These are phyloP conservation scores for Molanna angustata DNA, from an alignment of 2,888 invertebrate genomes.

Conservation along the genomic window DNA sequence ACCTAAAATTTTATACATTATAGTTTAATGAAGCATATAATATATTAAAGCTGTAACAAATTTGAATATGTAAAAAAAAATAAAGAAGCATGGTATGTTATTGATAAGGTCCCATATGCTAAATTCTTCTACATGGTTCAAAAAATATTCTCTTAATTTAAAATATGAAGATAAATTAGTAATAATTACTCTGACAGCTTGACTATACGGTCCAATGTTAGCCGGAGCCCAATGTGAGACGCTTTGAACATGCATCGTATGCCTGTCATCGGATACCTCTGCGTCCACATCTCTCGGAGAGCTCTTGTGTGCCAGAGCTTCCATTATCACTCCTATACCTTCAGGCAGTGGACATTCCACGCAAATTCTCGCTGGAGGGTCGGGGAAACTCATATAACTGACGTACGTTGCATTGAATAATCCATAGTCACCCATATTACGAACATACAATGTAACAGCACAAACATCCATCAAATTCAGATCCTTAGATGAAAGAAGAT, in stretches of 20 bases:
- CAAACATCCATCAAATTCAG: slow-evolving; percentile 66
- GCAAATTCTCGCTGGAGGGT: slow-evolving; percentile 85
- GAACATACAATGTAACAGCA: slow-evolving; percentile 80
- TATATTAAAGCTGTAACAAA: too few relatives aligned
- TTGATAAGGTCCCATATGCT: background rate
- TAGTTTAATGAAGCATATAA: background rate
- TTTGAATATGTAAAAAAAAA: too few relatives aligned
- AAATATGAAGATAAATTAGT: too few relatives aligned
- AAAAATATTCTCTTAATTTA: too few relatives aligned
- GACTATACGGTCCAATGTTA: slow-evolving; percentile 95
- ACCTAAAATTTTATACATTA: slow-evolving; percentile 51
- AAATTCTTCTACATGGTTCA: too few relatives aligned
- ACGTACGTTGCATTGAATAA: slow-evolving; percentile 76
- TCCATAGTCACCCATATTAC: slow-evolving; percentile 77
- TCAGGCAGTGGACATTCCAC: slow-evolving; percentile 74
- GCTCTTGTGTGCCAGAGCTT: slow-evolving; percentile 58
- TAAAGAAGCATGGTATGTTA: too few relatives aligned
- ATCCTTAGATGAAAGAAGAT: slow-evolving; percentile 48
- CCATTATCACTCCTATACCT: slow-evolving; percentile 71
- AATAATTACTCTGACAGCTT: slow-evolving; percentile 71
- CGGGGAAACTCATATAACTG: slow-evolving; percentile 67
- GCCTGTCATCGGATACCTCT: slow-evolving; percentile 49
- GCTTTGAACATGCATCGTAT: slow-evolving; percentile 92
- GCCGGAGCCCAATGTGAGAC: slow-evolving; percentile 98
- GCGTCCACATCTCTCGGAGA: slow-evolving; percentile 41